Conservation (phyloP, 2,113 vertebrate species). For the Tragulus kanchil region DNA sequence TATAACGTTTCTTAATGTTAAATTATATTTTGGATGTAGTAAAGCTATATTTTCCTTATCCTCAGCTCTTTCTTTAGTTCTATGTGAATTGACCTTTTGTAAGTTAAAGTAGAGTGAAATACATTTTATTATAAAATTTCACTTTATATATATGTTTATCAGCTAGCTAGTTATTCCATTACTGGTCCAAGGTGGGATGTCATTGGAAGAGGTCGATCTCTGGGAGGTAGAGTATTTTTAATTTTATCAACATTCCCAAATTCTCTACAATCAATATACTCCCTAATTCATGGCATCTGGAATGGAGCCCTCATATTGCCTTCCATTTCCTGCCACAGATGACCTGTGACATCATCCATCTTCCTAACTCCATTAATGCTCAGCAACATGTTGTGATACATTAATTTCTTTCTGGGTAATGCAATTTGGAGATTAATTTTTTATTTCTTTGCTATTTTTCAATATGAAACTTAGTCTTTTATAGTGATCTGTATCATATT, state of each 20-base stretch:
- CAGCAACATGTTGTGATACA: not conserved
- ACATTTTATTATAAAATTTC: not conserved
- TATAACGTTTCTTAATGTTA: constrained; percentile 27
- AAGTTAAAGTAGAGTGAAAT: not conserved
- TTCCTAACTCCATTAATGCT: not conserved
- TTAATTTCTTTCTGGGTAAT: not conserved
- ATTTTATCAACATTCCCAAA: not conserved
- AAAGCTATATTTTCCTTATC: not conserved
- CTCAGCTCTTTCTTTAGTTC: not conserved
- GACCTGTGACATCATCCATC: not conserved
- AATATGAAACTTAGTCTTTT: not conserved
- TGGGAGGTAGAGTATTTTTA: not conserved
- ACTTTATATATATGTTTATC: not conserved
- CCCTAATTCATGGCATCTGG: not conserved
- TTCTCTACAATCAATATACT: not conserved
- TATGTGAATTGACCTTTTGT: not conserved
- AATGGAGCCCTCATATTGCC: not conserved
- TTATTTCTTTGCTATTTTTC: not conserved
- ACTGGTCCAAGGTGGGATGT: not conserved
- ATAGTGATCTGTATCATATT: not conserved
- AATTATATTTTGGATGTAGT: not conserved
- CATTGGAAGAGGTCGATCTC: not conserved
- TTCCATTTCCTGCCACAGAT: not conserved
- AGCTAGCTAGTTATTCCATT: not conserved
- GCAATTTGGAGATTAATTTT: constrained; percentile 21